A percentile compares a stretch with the other conserved stretches of the same genome.
Conservation (phyloP, 2,113 vertebrate species). For the Tragelaphus imberbis region DNA sequence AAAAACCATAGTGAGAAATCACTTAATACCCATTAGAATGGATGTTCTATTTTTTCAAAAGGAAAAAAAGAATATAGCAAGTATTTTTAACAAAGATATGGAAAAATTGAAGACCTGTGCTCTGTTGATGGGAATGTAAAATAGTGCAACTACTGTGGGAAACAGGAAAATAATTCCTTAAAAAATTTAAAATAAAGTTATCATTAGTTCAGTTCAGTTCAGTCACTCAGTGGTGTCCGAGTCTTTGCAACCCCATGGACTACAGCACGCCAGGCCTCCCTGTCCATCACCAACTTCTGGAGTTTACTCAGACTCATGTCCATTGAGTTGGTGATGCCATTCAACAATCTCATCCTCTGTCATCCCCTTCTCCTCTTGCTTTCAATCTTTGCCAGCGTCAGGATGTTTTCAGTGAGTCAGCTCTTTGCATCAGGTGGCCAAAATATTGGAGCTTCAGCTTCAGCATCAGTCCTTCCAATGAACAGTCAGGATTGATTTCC, state of each 20-base stretch:
- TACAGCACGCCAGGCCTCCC: background rate
- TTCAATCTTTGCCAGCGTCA: background rate
- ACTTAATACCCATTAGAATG: background rate
- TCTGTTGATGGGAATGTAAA: background rate
- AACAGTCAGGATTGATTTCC: background rate
- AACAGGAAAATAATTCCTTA: background rate
- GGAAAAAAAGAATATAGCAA: background rate
- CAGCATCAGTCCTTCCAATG: background rate
- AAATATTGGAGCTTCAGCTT: background rate
- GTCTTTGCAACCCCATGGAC: background rate
- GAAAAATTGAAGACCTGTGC: background rate
- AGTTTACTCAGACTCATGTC: background rate
- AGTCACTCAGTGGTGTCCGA: background rate
- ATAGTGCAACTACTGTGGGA: background rate
- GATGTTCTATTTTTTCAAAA: background rate
- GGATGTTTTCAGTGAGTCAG: background rate
- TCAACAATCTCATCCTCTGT: background rate
- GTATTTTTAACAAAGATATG: background rate
- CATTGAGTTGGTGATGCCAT: background rate
- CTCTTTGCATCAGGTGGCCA: background rate
- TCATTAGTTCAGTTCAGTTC: background rate
- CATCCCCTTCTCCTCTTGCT: fast-evolving
- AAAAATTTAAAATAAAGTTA: background rate
- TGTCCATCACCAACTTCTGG: background rate
- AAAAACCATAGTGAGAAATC: background rate